These are phyloP conservation scores for Sapajus apella DNA, from an alignment of 2,113 vertebrate species.

Conservation along the genomic window DNA sequence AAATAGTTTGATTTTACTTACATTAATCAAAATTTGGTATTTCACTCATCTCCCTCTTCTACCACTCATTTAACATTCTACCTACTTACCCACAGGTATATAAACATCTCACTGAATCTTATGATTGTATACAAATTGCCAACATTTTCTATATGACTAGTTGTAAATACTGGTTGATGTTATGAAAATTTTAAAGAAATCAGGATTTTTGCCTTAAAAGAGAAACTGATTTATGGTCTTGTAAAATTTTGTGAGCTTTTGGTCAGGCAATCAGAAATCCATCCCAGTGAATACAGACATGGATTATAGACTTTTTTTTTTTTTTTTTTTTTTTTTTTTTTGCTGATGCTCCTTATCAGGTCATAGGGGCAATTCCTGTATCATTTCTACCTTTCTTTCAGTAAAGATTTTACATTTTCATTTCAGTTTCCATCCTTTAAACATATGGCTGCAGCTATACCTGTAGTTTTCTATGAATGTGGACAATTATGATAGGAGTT, in stretches of 20 bases:
- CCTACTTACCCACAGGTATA: not conserved
- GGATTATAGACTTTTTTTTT: slow-evolving; percentile 46
- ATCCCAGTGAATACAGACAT: not conserved
- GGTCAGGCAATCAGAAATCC: slow-evolving; percentile 41
- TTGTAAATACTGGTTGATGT: slow-evolving; percentile 23
- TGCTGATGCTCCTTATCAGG: not conserved
- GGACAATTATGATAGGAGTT: slow-evolving; percentile 37
- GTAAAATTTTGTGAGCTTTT: slow-evolving; percentile 20
- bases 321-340: slow-evolving; percentile 13
- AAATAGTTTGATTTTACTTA: slow-evolving; percentile 20
- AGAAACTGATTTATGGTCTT: slow-evolving; percentile 7
- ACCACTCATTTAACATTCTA: not conserved
- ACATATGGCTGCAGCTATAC: slow-evolving; percentile 52
- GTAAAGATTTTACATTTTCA: slow-evolving; percentile 50
- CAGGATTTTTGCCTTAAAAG: slow-evolving; percentile 1
- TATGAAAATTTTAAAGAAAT: slow-evolving; percentile 37
- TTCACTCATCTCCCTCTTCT: not conserved
- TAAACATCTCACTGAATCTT: slow-evolving; percentile 5
- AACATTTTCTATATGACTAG: slow-evolving; percentile 39
- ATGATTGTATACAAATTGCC: slow-evolving; percentile 7
- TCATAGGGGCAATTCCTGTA: not conserved
- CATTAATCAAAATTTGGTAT: slow-evolving; percentile 10
- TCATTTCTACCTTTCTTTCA: slow-evolving; percentile 8
- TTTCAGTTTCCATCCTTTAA: slow-evolving; percentile 61
- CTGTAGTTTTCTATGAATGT: slow-evolving; percentile 47